A percentile compares a stretch with the other conserved stretches of the same genome.
Evolutionary conservation across 2,888 invertebrate genomes (phyloP).

Genomic region (Synergus gifuensis): DNA sequence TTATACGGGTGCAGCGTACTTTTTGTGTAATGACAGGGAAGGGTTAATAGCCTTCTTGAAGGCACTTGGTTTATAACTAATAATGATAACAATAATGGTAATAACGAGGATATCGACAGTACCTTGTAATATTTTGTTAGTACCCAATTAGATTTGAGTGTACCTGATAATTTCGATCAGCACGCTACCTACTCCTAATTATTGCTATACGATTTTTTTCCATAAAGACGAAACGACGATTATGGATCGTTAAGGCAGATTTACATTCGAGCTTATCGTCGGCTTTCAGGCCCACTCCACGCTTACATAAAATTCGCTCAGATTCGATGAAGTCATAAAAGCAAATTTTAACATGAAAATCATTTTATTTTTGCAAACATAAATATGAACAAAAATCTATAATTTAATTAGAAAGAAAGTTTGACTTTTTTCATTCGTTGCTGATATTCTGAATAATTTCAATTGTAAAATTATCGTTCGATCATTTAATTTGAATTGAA

Average conservation of each 20-base stretch:
- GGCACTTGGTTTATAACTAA: conserved; percentile 51
- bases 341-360: conserved; percentile 32
- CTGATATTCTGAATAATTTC: not conserved
- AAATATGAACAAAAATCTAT: no score
- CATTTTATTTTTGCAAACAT: not conserved
- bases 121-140: conserved; percentile 58
- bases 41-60: conserved; percentile 29
- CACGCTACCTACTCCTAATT: conserved; percentile 54
- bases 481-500: not conserved
- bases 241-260: conserved; percentile 51
- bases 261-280: conserved; percentile 50
- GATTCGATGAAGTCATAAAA: conserved; percentile 54
- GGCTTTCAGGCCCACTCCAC: conserved; percentile 43
- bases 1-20: conserved; percentile 25
- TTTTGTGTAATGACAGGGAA: conserved; percentile 31
- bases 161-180: conserved; percentile 54
- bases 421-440: no score
- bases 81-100: conserved; percentile 50
- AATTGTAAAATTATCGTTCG: not conserved
- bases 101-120: conserved; percentile 49
- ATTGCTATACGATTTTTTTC: conserved; percentile 47
- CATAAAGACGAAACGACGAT: conserved; percentile 50
- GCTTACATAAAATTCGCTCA: conserved; percentile 9
- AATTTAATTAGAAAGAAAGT: no score
- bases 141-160: conserved; percentile 53